Evolutionary conservation across 2,113 vertebrate genomes (phyloP).

Genomic region (Colius striatus): DNA sequence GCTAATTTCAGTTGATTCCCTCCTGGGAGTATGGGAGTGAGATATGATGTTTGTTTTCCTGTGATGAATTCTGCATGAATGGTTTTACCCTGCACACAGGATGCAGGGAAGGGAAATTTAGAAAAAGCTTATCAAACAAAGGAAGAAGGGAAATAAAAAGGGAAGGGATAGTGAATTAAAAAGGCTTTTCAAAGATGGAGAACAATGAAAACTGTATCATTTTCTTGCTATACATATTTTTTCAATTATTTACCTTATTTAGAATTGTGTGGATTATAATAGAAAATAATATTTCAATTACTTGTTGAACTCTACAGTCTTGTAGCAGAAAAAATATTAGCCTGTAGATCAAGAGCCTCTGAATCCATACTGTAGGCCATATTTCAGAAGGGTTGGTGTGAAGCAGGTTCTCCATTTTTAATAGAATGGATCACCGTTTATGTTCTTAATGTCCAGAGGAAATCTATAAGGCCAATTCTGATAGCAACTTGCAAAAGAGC

Average conservation of each 20-base stretch:
- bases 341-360: neutral
- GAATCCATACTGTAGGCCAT: neutral
- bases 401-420: neutral
- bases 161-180: neutral
- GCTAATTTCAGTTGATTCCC: constrained; percentile 48
- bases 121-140: constrained; percentile 10
- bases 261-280: neutral
- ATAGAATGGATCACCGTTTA: neutral
- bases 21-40: constrained; percentile 13
- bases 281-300: neutral
- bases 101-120: neutral
- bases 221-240: neutral
- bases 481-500: neutral
- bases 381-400: neutral
- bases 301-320: neutral
- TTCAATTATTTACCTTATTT: neutral
- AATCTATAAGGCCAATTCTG: neutral
- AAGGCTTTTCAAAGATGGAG: neutral
- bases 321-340: neutral
- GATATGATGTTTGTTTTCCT: constrained; percentile 43
- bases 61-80: constrained; percentile 45
- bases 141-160: neutral
- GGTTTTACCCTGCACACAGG: neutral
- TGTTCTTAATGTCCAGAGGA: neutral
- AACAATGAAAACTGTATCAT: neutral